phyloP scores from a whole-genome alignment of 2,797 vertebrate species.

The Okamejei kenojei region DNA sequence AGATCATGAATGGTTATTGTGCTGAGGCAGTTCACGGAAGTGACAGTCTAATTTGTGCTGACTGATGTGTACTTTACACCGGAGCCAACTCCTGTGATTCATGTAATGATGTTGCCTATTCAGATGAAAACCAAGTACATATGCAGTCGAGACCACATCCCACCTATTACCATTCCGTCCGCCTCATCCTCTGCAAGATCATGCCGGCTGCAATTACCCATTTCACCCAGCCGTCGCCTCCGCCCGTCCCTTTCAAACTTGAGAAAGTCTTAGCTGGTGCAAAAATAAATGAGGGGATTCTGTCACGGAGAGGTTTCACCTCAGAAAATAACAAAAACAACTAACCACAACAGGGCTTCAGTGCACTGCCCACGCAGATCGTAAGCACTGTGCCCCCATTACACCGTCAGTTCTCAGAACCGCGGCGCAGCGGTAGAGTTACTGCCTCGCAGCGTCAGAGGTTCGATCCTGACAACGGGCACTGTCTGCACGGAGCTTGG shows the following conservation, averaged over 20 bases:
- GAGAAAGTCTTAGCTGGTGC: background rate
- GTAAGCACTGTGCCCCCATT: background rate
- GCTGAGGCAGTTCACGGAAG: background rate
- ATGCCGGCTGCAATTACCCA: slow-evolving; percentile 3
- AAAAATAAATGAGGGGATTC: background rate
- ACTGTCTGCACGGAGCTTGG: too few species aligned
- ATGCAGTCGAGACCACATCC: slow-evolving; percentile 30
- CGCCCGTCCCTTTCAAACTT: background rate
- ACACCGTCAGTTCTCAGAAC: background rate
- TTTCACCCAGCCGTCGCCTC: background rate
- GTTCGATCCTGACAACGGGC: too few species aligned
- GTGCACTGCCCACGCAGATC: background rate
- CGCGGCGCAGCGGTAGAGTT: too few species aligned
- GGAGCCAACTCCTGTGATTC: background rate
- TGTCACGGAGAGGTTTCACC: background rate
- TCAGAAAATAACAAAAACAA: background rate
- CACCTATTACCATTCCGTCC: background rate
- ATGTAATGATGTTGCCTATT: background rate
- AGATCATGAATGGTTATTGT: background rate
- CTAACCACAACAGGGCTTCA: background rate
- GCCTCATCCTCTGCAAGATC: slow-evolving; percentile 3
- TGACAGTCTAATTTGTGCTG: background rate
- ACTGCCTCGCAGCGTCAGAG: too few species aligned
- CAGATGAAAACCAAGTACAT: slow-evolving; percentile 25
- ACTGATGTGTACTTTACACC: background rate